phyloP scores from a whole-genome alignment of 2,888 invertebrate species.

The Pseudoips prasinana region DNA sequence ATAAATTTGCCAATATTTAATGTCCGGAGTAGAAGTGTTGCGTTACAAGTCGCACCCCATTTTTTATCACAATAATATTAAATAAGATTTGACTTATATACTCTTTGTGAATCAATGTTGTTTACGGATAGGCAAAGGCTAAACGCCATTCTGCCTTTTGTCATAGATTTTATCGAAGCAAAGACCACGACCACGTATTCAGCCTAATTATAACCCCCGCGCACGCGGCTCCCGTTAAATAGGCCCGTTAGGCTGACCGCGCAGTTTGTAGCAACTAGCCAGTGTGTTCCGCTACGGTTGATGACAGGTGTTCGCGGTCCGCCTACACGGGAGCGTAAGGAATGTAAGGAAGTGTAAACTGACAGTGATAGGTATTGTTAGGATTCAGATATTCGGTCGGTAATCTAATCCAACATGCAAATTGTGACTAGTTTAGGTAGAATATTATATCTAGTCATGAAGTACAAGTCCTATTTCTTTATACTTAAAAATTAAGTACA shows the following conservation, averaged over 20 bases:
- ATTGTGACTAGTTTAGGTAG: no score
- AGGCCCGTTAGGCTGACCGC: slow-evolving; percentile 51
- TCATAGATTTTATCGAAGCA: slow-evolving; percentile 2
- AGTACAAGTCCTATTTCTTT: no score
- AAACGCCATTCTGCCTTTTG: not conserved
- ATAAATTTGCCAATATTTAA: no score
- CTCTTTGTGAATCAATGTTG: no score
- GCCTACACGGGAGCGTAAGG: slow-evolving; percentile 20
- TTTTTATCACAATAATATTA: no score
- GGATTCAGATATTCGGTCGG: no score
- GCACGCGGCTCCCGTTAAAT: slow-evolving; percentile 40
- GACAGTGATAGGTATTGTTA: not conserved
- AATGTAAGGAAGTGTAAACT: slow-evolving; percentile 15
- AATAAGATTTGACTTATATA: no score
- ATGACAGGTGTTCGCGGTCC: slow-evolving; percentile 21
- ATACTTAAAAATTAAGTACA: no score
- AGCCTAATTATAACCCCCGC: slow-evolving; percentile 17
- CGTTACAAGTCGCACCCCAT: no score
- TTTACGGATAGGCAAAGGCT: not conserved
- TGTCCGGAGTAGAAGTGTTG: no score
- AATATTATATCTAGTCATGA: no score
- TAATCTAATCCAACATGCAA: no score
- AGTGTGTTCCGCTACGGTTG: slow-evolving; percentile 31
- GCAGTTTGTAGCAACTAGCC: slow-evolving; percentile 6
- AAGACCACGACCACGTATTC: slow-evolving; percentile 11